phyloP scores from a whole-genome alignment of 1,140 invertebrate genomes.

The Copidosoma floridanum region DNA sequence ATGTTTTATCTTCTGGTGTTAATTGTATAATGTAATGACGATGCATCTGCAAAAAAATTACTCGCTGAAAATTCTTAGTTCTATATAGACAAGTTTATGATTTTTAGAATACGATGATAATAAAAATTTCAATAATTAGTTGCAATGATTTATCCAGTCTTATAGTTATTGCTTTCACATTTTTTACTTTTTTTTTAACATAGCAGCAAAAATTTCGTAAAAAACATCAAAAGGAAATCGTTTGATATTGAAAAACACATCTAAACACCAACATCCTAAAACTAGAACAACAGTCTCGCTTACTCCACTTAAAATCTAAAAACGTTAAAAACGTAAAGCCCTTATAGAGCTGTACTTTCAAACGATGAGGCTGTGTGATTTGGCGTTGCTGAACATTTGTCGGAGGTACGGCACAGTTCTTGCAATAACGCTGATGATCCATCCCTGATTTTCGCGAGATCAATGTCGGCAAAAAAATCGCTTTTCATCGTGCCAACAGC shows the following conservation, averaged over 20 bases:
- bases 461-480: slow-evolving; percentile 52
- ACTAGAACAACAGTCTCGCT: background rate
- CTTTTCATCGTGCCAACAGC: slow-evolving; percentile 55
- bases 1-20: too few species aligned
- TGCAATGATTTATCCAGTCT: too few species aligned
- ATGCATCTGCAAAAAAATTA: too few species aligned
- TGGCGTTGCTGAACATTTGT: slow-evolving; percentile 38
- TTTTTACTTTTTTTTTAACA: too few species aligned
- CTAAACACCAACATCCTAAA: background rate
- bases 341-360: slow-evolving; percentile 52
- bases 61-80: too few species aligned
- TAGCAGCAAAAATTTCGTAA: background rate
- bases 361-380: slow-evolving; percentile 46
- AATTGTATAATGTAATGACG: too few species aligned
- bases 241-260: slow-evolving; percentile 11
- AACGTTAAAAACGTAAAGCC: background rate
- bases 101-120: too few species aligned
- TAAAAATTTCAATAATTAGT: too few species aligned
- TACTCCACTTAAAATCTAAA: background rate
- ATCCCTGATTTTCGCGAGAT: slow-evolving; percentile 47
- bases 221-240: background rate
- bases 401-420: slow-evolving; percentile 44
- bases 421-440: slow-evolving; percentile 35
- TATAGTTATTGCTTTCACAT: too few species aligned
- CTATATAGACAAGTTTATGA: too few species aligned